phyloP scores from a whole-genome alignment of 2,113 vertebrate genomes.

The Antennarius striatus region DNA sequence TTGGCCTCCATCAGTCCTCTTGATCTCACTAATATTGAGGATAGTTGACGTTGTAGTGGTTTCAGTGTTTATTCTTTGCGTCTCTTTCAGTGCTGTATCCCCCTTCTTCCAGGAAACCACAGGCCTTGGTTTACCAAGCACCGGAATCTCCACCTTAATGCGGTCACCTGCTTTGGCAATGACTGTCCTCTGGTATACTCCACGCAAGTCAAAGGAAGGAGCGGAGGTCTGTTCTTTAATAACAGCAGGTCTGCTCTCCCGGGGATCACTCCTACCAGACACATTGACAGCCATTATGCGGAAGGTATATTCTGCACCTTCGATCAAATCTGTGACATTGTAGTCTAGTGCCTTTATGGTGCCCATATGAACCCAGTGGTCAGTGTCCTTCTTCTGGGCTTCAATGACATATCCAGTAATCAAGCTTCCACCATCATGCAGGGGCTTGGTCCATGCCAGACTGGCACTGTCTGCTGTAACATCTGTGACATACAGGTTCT shows the following conservation, averaged over 20 bases:
- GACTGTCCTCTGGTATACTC: slow-evolving; percentile 92
- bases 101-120: slow-evolving; percentile 95
- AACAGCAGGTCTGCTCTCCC: slow-evolving; percentile 91
- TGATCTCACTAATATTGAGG: slow-evolving; percentile 90
- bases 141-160: slow-evolving; percentile 96
- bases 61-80: slow-evolving; percentile 93
- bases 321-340: slow-evolving; percentile 87
- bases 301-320: slow-evolving; percentile 95
- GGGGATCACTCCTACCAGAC: slow-evolving; percentile 93
- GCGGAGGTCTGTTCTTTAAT: slow-evolving; percentile 91
- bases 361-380: slow-evolving; percentile 90
- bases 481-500: slow-evolving; percentile 93
- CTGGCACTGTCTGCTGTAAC: slow-evolving; percentile 89
- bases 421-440: slow-evolving; percentile 92
- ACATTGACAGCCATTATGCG: slow-evolving; percentile 97
- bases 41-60: slow-evolving; percentile 91
- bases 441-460: slow-evolving; percentile 94
- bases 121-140: slow-evolving; percentile 92
- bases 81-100: slow-evolving; percentile 87
- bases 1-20: slow-evolving; percentile 87
- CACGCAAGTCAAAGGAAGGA: slow-evolving; percentile 92
- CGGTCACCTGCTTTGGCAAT: slow-evolving; percentile 94
- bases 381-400: slow-evolving; percentile 91
- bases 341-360: slow-evolving; percentile 92
- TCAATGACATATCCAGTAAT: slow-evolving; percentile 99